These are phyloP conservation scores for Melanostigma gelatinosum DNA, from an alignment of 2,113 vertebrate species.

Conservation along the genomic window DNA sequence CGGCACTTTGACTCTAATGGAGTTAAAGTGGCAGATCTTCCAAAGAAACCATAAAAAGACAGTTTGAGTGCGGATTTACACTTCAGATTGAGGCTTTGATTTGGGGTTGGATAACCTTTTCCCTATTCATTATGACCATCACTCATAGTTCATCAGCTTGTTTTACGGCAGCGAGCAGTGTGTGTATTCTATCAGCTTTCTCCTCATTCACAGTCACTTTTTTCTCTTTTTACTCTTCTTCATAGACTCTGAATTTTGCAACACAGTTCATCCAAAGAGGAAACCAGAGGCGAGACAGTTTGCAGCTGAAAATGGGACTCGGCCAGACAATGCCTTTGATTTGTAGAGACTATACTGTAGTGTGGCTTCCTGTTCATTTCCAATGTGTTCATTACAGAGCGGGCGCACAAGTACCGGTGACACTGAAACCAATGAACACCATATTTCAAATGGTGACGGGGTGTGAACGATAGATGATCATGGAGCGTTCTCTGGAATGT, in stretches of 20 bases:
- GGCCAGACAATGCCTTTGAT: conserved; percentile 29
- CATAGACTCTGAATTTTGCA: neutral
- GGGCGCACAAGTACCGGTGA: neutral
- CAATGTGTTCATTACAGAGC: conserved; percentile 26
- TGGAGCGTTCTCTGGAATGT: neutral
- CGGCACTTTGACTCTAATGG: neutral
- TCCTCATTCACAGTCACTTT: neutral
- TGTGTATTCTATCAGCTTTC: neutral
- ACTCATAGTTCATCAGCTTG: neutral
- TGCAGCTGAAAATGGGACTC: neutral
- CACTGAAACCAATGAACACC: conserved; percentile 6
- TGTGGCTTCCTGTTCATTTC: conserved; percentile 26
- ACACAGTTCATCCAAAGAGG: neutral
- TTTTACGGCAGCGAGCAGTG: neutral
- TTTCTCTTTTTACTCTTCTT: neutral
- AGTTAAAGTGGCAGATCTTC: neutral
- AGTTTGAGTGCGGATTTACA: neutral
- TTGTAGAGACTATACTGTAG: conserved; percentile 5
- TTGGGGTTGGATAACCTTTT: neutral
- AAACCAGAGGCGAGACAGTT: neutral
- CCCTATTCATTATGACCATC: neutral
- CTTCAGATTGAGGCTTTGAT: neutral
- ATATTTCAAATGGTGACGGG: conserved; percentile 14
- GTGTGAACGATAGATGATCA: conserved; percentile 9
- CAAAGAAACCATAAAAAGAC: neutral